Percentiles rank a stretch among this genome's conserved stretches.
phyloP scores from a whole-genome alignment of 2,888 invertebrate genomes.

The Chymomyza fuscimana region DNA sequence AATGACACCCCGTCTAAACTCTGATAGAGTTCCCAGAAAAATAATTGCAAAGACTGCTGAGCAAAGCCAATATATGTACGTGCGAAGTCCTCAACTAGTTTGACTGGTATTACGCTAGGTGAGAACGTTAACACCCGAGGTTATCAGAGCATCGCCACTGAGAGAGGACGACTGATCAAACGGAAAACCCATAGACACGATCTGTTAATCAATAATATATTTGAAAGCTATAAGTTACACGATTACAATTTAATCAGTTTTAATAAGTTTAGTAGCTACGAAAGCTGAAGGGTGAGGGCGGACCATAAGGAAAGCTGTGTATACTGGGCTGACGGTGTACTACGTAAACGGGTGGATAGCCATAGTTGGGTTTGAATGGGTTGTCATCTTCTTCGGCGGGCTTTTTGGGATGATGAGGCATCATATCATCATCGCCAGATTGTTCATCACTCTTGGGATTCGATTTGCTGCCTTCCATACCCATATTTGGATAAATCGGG shows the following conservation, averaged over 20 bases:
- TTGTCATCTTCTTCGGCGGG: constrained; percentile 15
- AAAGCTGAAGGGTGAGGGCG: constrained; percentile 38
- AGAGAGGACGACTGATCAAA: neutral
- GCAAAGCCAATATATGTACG: neutral
- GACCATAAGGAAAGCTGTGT: constrained; percentile 22
- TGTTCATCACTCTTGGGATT: neutral
- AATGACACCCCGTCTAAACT: neutral
- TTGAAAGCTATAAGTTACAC: neutral
- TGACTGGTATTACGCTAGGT: constrained; percentile 38
- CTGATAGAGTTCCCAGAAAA: neutral
- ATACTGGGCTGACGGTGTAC: constrained; percentile 36
- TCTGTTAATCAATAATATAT: constrained; percentile 19
- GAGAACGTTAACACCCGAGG: constrained; percentile 31
- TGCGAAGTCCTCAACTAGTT: constrained; percentile 4
- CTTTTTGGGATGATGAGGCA: neutral
- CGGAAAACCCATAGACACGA: constrained; percentile 31
- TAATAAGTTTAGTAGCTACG: constrained; percentile 30
- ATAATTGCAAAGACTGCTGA: neutral
- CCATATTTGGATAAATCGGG: neutral
- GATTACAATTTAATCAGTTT: constrained; percentile 6
- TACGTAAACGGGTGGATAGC: constrained; percentile 45
- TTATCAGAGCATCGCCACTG: constrained; percentile 27
- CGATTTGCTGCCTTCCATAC: constrained; percentile 1
- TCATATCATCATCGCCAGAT: neutral
- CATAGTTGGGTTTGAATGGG: constrained; percentile 27